phyloP scores from a whole-genome alignment of 1,140 invertebrate species.

The Drosophila prosaltans region DNA sequence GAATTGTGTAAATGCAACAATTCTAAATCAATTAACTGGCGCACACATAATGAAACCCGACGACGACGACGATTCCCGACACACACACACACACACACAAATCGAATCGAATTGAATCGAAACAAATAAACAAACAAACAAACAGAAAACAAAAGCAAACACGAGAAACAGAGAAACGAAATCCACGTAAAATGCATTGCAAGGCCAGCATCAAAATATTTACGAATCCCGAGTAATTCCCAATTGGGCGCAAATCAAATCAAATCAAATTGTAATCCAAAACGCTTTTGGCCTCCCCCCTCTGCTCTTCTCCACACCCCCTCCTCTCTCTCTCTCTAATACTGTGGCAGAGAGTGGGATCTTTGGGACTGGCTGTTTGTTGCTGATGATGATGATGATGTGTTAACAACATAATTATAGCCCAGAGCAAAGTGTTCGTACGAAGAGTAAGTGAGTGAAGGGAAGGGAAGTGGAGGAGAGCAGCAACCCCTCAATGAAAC shows the following conservation, averaged over 20 bases:
- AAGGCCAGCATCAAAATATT: conserved; percentile 69
- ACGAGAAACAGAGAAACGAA: conserved; percentile 14
- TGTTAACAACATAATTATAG: conserved; percentile 83
- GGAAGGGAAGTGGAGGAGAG: conserved; percentile 30
- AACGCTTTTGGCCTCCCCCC: conserved; percentile 61
- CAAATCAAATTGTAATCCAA: conserved; percentile 81
- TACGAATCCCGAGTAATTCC: conserved; percentile 75
- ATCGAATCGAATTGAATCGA: conserved; percentile 9
- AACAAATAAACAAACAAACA: conserved; percentile 33
- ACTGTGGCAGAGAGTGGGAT: background rate
- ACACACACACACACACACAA: conserved; percentile 24
- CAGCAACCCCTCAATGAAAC: conserved; percentile 59
- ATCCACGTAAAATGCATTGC: conserved; percentile 51
- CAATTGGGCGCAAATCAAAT: conserved; percentile 78
- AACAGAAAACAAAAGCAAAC: conserved; percentile 28
- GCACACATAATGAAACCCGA: conserved; percentile 42
- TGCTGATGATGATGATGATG: conserved; percentile 69
- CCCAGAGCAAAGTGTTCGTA: conserved; percentile 64
- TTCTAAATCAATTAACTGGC: conserved; percentile 69
- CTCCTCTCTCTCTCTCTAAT: background rate
- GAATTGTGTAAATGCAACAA: conserved; percentile 5
- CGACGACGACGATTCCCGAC: background rate
- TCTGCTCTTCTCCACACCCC: background rate
- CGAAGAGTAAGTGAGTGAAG: background rate
- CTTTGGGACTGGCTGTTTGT: conserved; percentile 12